A percentile compares a stretch with the other conserved stretches of the same genome.
phyloP scores from a whole-genome alignment of 2,797 vertebrate genomes.

The Zalophus californianus region DNA sequence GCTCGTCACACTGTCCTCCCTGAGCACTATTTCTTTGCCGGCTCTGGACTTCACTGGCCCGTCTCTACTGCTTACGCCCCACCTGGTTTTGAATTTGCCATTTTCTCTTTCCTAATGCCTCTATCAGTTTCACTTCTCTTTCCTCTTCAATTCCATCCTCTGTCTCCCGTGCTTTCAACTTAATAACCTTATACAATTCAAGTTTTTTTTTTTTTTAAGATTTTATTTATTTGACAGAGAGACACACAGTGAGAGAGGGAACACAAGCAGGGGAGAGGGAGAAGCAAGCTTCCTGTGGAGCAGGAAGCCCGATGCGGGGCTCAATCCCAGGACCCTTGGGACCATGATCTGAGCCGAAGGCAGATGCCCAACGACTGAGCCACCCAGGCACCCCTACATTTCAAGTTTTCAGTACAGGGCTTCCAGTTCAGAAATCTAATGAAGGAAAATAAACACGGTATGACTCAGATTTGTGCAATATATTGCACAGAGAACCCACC shows the following conservation, averaged over 20 bases:
- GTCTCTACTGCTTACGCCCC: neutral
- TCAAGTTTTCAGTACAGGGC: neutral
- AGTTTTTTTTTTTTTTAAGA: neutral
- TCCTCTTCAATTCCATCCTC: neutral
- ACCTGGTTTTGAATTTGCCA: neutral
- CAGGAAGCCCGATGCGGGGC: too few relatives aligned
- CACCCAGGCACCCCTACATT: neutral
- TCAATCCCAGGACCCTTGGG: too few relatives aligned
- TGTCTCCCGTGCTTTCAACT: neutral
- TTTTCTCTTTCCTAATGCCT: constrained; percentile 28
- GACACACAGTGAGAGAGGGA: too few relatives aligned
- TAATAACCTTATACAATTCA: neutral
- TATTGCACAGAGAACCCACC: neutral
- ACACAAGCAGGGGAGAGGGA: too few relatives aligned
- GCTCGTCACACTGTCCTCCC: neutral
- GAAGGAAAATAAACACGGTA: constrained; percentile 1
- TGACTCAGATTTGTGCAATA: neutral
- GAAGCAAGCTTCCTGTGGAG: too few relatives aligned
- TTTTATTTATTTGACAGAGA: too few relatives aligned
- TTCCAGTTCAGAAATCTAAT: constrained; percentile 41
- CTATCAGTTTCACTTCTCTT: neutral
- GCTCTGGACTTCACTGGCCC: neutral
- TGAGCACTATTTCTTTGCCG: neutral
- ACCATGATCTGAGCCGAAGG: too few relatives aligned
- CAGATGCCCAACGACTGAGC: too few relatives aligned